phyloP scores from a whole-genome alignment of 2,797 vertebrate genomes.

The Tenualosa ilisha region DNA sequence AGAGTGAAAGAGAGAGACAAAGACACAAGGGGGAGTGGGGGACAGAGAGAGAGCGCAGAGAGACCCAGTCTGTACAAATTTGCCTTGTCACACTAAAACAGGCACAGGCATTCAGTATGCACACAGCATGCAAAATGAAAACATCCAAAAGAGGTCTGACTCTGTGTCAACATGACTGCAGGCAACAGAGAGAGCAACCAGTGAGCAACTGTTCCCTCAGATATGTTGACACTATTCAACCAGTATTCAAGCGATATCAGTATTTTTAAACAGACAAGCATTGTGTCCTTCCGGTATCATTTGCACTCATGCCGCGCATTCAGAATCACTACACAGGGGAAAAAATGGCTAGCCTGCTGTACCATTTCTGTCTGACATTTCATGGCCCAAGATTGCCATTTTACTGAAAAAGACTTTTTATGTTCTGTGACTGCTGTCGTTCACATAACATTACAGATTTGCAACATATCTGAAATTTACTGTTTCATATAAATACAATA shows the following conservation, averaged over 20 bases:
- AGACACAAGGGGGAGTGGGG: background rate
- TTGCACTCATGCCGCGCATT: background rate
- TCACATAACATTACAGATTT: background rate
- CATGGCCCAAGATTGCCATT: too few species aligned
- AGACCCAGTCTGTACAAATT: background rate
- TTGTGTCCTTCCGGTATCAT: background rate
- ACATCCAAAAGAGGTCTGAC: background rate
- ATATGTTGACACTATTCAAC: background rate
- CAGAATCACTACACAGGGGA: background rate
- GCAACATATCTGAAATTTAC: background rate
- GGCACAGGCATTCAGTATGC: background rate
- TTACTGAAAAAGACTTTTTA: background rate
- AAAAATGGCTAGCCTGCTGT: background rate
- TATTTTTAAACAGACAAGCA: background rate
- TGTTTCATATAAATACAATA: background rate
- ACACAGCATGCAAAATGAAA: background rate
- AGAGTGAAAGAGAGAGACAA: too few species aligned
- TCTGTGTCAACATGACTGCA: background rate
- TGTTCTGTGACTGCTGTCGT: background rate
- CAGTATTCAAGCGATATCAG: background rate
- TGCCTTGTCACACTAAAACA: conserved; percentile 22
- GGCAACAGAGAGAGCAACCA: background rate
- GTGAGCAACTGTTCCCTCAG: background rate
- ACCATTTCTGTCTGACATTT: background rate
- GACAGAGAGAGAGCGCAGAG: background rate